Base-by-base conservation (phyloP, 2,797 vertebrate species). In the Geotrypetes seraphini region DNA sequence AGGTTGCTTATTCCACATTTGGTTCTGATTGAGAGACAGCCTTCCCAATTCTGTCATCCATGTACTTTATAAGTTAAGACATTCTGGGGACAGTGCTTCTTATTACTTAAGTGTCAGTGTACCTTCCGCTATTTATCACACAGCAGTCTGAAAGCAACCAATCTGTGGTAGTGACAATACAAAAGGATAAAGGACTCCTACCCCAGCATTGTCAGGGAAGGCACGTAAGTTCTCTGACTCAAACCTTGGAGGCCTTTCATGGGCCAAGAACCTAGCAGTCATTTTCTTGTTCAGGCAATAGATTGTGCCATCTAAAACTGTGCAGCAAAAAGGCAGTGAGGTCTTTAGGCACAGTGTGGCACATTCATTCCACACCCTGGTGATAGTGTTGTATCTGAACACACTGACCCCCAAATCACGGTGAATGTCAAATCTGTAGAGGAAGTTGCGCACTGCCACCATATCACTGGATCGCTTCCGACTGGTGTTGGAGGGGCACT, bases 261-360 rank as follows among this genome's bases (percentile, higher is more conserved):
- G 45, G 17, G 67, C 35, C 0, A 44, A 39, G 29, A 65, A 56
- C 14, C 55, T 53, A 25, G 63, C 55, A 0, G 59, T 65, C 23
- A 60, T 60, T 39, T 49, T 57, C 19, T 45, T 53, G 34, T 64
- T 71, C 47, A 73, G 42, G 36, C 69, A 73, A 35, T 66, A 73
- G 11, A 73, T 70, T 24, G 53, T 54, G 33, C 37, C 34, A 16
- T 53, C 60, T 34, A 69, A 20, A 12, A 42, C 58, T 0, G 57
- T 10, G 7, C 69, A 73, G 27, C 39, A 62, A 4, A 73, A 60
- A 0, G 59, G 60, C 19, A 33, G 9, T 0, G 68, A 54, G 5
- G 20, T 44, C 0, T 45, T 47, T 39, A 65, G 50, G 1, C 67
- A 62, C 18, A 31, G 24, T 3, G 53, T 21, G 9, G 42, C 30